A percentile compares a stretch with the other conserved stretches of the same genome.
Evolutionary conservation across 1,140 invertebrate species (phyloP).

Genomic region (Brachionus angularis): DNA sequence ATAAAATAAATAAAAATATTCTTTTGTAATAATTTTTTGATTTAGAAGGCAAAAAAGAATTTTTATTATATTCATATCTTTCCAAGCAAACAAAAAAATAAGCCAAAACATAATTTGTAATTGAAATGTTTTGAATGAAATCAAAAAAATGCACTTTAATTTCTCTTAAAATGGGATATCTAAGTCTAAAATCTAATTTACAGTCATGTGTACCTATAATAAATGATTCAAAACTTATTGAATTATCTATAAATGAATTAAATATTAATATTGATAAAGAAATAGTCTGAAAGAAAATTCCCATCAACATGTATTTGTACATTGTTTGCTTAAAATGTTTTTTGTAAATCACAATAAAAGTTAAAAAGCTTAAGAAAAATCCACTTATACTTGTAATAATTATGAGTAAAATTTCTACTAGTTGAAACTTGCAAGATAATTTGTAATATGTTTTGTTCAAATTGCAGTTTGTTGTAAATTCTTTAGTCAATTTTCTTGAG

Average conservation of each 20-base stretch:
- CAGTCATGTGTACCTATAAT: not conserved
- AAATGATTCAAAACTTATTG: conserved; percentile 3
- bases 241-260: not conserved
- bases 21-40: not conserved
- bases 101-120: not conserved
- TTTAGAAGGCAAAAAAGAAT: not conserved
- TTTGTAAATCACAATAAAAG: not conserved
- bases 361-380: not conserved
- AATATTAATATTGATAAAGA: not conserved
- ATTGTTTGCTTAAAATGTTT: conserved; percentile 20
- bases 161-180: not conserved
- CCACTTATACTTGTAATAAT: not conserved
- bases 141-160: conserved; percentile 3
- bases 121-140: not conserved
- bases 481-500: not conserved
- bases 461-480: not conserved
- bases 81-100: conserved; percentile 18
- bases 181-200: not conserved
- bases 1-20: not conserved
- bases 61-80: not conserved
- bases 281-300: not conserved
- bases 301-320: not conserved
- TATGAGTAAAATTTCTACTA: conserved; percentile 4
- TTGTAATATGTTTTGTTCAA: not conserved
- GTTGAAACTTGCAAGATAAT: not conserved